Conservation (phyloP, 2,797 vertebrate genomes). For the Lithobates sylvaticus region DNA sequence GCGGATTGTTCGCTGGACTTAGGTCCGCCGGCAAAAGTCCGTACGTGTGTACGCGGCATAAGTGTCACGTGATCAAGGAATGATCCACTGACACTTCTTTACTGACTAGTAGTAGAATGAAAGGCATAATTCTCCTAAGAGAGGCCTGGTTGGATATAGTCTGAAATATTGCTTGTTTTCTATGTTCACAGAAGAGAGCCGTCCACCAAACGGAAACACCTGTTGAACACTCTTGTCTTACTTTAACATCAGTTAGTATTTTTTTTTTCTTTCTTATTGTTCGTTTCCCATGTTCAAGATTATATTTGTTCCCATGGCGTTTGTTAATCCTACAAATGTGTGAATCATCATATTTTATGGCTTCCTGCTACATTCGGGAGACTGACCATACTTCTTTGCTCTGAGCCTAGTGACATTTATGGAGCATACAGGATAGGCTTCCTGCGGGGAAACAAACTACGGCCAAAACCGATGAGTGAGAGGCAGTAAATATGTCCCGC, state of each 20-base stretch:
- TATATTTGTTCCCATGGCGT: conserved; percentile 53
- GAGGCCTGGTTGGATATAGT: conserved; percentile 34
- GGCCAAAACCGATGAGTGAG: conserved; percentile 56
- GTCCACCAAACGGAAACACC: conserved; percentile 54
- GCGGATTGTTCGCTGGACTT: no score
- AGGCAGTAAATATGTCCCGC: conserved; percentile 53
- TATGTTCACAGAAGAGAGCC: conserved; percentile 15
- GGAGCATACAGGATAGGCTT: conserved; percentile 53
- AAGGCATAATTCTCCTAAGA: conserved; percentile 29
- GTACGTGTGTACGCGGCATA: no score
- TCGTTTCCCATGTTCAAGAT: conserved; percentile 46
- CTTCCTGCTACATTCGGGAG: conserved; percentile 51
- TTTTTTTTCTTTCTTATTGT: conserved; percentile 47
- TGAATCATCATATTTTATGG: conserved; percentile 63
- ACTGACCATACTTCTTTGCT: conserved; percentile 36
- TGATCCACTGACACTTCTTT: conserved; percentile 31
- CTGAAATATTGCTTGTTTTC: conserved; percentile 46
- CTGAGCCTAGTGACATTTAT: conserved; percentile 54
- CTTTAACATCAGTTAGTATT: conserved; percentile 9
- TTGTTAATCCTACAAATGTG: conserved; percentile 60
- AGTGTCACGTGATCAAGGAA: conserved; percentile 32
- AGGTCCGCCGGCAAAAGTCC: no score
- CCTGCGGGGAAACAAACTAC: conserved; percentile 52
- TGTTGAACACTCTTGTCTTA: conserved; percentile 39
- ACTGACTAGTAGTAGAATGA: conserved; percentile 27